Evolutionary conservation across 1,140 invertebrate species (phyloP), one percentile per base, ranked within the genome.

Genomic region (Zeugodacus cucurbitae): DNA sequence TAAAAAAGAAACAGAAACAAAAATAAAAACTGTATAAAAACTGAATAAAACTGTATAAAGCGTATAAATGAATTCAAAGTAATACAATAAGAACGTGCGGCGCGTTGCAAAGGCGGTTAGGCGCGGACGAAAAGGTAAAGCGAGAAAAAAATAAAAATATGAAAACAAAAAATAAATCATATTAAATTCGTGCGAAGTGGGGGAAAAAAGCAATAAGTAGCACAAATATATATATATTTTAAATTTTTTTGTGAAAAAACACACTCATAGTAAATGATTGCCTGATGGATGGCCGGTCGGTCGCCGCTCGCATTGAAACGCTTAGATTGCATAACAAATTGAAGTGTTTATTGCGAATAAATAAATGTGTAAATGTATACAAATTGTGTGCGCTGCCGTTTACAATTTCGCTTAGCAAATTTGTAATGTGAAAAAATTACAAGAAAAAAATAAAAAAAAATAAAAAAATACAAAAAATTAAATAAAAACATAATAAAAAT

Each of bases 241-340:
- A 32, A 70, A 37, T 34, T 22, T 7, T 41, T 74, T 8, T 37
- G n/a, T 1, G 67, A 8, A 32, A 37, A 74, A 37, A 34, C 64
- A 74, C 34, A 41, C 5, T 37, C 34, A 62, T 41, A 37, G 17
- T 14, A 74, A 34, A 74, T 74, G 67, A 74, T 74, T 37, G 67
- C 34, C 3, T 74, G 67, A 74, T 74, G 34, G 64, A 67, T 67
- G 29, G 67, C 11, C 32, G 67, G 67, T 41, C 67, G 48, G 48
- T 54, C 14, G 48, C 48, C 48, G 58, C 58, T 62, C 26, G 37
- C 10, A 82, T 82, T 48, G 41, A 82, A 82, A 41, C 74, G 41
- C 26, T 48, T 48, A 82, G 41, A 82, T 82, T 82, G 74, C 74
- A 82, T 82, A 82, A 82, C 74, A 82, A 82, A 54, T 82, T 82